Evolutionary conservation across 2,888 invertebrate genomes (phyloP).

Genomic region (Andrena praecox): DNA sequence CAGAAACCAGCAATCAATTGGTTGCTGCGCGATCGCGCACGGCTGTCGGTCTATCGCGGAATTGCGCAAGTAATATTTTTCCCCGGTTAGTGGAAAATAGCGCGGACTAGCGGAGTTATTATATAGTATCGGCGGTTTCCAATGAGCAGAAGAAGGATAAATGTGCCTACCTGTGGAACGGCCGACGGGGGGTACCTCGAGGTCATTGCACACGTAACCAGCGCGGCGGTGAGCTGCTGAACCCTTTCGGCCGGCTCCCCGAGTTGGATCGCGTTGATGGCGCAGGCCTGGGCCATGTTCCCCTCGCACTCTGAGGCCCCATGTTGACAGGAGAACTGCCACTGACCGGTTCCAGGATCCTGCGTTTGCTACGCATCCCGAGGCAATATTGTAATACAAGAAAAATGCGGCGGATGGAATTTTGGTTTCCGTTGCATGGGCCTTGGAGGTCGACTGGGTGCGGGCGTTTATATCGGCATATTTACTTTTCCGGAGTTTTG

Average conservation of each 20-base stretch:
- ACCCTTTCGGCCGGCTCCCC: conserved; percentile 64
- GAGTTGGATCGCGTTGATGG: conserved; percentile 80
- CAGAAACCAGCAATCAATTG: background rate
- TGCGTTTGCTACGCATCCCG: conserved; percentile 4
- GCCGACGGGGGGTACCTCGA: conserved; percentile 71
- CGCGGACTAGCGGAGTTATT: background rate
- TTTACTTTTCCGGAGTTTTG: no score
- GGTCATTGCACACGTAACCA: conserved; percentile 85
- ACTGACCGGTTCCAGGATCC: conserved; percentile 69
- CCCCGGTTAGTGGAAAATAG: no score
- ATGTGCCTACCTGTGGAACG: conserved; percentile 73
- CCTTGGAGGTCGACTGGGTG: no score
- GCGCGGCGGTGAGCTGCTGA: conserved; percentile 71
- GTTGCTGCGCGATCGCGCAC: background rate
- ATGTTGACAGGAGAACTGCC: conserved; percentile 86
- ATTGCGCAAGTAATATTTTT: background rate
- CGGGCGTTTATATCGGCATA: no score
- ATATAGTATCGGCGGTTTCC: no score
- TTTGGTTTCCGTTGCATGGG: no score
- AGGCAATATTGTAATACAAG: background rate
- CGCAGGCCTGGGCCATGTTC: conserved; percentile 86
- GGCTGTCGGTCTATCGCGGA: background rate
- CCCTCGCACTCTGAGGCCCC: conserved; percentile 85
- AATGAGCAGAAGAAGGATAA: background rate
- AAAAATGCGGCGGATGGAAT: background rate